Evolutionary conservation across 2,113 vertebrate species (phyloP), one percentile per base, ranked within the genome.

Genomic region (Alethe castanea): DNA sequence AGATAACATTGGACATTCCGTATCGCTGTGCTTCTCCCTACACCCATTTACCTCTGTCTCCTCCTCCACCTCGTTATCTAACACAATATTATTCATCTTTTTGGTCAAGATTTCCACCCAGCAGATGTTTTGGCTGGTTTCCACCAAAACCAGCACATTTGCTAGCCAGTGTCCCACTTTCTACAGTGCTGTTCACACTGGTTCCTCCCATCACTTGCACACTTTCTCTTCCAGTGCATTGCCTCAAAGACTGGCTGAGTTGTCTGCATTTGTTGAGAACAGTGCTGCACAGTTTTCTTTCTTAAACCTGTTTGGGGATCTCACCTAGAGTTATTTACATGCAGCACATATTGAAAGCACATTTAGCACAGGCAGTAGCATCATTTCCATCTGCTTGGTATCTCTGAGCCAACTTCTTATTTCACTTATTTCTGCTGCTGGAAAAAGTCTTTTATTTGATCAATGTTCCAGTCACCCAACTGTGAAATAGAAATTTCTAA

Each of bases 401-500:
- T 65, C 74, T 81, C 61, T 92, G 66, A 91, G 69, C 44, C 26
- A 81, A 36, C 44, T 95, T 95, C 57, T 66, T 73, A 72, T 81
- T 94, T 90, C 65, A 88, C 23, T 74, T 86, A 81, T 67, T 92
- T 83, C 85, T 93, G 66, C 56, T 78, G 47, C 62, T 82, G 87
- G 72, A 89, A 94, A 47, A 89, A 64, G 80, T 65, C n/a, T 81
- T 92, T 93, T 71, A 90, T 88, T 94, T 29, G 6, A 95, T 94
- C 88, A 76, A 23, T 81, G 60, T 61, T 93, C 69, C 72, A 72
- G 70, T 82, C 81, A 95, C 20, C 42, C 73, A 81, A 57, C 77
- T 81, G 76, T 70, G 86, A 96, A 95, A 97, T 33, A 93, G 87
- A 93, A 92, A 81, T 96, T 96, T 94, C 84, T 93, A 45, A 83